These are phyloP conservation scores for Triplophysa dalaica DNA, from an alignment of 2,113 vertebrate species.

Conservation along the genomic window DNA sequence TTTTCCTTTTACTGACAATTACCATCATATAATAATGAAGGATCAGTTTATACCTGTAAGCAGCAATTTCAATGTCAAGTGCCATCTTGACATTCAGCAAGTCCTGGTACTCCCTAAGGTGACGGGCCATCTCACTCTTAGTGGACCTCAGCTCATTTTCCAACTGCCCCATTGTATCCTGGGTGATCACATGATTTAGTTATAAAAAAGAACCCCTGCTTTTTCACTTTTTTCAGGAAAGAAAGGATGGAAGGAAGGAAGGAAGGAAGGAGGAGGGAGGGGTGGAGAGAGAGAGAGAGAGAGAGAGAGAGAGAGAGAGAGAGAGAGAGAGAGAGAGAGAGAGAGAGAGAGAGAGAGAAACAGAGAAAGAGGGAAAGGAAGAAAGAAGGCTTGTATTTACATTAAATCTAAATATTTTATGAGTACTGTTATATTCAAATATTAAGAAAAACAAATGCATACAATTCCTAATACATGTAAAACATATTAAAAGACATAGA, in stretches of 20 bases:
- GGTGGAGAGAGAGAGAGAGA: constrained; percentile 19
- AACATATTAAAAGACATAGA: too few relatives aligned
- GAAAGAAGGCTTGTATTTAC: too few relatives aligned
- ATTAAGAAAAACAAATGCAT: too few relatives aligned
- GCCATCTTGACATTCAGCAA: constrained; percentile 98
- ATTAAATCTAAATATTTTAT: too few relatives aligned
- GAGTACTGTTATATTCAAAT: too few relatives aligned
- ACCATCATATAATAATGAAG: background rate
- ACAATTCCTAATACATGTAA: too few relatives aligned
- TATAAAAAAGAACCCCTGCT: background rate
- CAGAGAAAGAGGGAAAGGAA: constrained; percentile 5
- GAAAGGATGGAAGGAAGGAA: constrained; percentile 8
- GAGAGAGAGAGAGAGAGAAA: constrained; percentile 11
- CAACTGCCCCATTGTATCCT: constrained; percentile 86
- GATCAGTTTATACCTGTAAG: constrained; percentile 81
- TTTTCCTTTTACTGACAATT: background rate
- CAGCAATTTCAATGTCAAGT: constrained; percentile 94
- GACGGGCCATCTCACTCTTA: constrained; percentile 93
- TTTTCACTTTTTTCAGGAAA: background rate
- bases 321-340: constrained; percentile 11
- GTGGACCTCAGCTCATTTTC: constrained; percentile 89
- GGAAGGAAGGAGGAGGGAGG: constrained; percentile 14
- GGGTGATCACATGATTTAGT: constrained; percentile 4
- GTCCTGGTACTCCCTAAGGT: constrained; percentile 95
- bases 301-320: constrained; percentile 7